phyloP scores from a whole-genome alignment of 1,140 invertebrate species.

The Neodiprion lecontei region DNA sequence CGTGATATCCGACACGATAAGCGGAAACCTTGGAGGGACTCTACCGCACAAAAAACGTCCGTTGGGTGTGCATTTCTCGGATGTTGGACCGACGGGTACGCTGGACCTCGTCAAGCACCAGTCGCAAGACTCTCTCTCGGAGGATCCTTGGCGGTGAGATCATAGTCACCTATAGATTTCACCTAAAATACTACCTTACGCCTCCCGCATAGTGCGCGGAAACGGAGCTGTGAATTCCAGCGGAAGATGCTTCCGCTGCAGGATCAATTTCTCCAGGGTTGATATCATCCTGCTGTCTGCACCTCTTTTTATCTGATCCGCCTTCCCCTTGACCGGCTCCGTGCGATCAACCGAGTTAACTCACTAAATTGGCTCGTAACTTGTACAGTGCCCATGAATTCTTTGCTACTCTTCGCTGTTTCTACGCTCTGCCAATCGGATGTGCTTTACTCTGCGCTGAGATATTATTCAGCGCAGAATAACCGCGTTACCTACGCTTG shows the following conservation, averaged over 20 bases:
- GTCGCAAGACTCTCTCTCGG: slow-evolving; percentile 54
- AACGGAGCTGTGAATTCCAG: no score
- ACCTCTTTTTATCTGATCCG: background rate
- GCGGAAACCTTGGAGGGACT: slow-evolving; percentile 66
- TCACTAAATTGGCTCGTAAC: slow-evolving; percentile 2
- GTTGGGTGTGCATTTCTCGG: slow-evolving; percentile 58
- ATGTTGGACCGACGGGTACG: slow-evolving; percentile 56
- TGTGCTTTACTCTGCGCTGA: no score
- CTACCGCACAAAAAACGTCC: slow-evolving; percentile 65
- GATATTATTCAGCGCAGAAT: no score
- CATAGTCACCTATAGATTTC: no score
- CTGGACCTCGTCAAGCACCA: slow-evolving; percentile 53
- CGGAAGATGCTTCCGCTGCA: no score
- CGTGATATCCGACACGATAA: slow-evolving; percentile 67
- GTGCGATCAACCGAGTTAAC: background rate
- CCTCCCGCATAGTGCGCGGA: background rate
- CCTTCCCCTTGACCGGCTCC: background rate
- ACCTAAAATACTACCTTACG: background rate
- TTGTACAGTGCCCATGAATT: background rate
- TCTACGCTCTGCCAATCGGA: background rate
- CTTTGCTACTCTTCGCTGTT: background rate
- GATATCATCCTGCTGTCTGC: no score
- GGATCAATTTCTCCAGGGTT: no score
- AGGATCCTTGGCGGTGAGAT: slow-evolving; percentile 58
- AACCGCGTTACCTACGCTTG: no score